phyloP scores from a whole-genome alignment of 2,797 vertebrate genomes.

The Rhodeus uyekii region DNA sequence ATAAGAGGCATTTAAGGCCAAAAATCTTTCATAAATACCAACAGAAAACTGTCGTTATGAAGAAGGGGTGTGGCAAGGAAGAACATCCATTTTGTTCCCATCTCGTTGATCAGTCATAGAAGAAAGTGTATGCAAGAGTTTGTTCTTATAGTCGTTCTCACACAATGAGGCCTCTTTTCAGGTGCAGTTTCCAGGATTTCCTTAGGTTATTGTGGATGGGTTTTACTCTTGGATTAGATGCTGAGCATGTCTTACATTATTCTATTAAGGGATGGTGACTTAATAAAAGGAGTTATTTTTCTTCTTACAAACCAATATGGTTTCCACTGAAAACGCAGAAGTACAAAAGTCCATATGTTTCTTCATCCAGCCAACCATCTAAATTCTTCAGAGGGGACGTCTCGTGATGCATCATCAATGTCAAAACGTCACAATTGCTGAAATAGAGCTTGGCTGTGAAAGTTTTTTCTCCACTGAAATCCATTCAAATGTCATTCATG shows the following conservation, averaged over 20 bases:
- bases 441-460: not conserved
- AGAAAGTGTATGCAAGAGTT: not conserved
- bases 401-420: not conserved
- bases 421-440: not conserved
- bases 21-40: not conserved
- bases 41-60: not conserved
- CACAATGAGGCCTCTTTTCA: not conserved
- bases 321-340: not conserved
- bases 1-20: constrained; percentile 1
- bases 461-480: not conserved
- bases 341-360: not conserved
- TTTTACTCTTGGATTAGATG: not conserved
- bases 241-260: not conserved
- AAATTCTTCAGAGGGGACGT: not conserved
- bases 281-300: not conserved
- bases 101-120: not conserved
- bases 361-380: constrained; percentile 9
- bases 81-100: not conserved
- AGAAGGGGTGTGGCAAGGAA: not conserved
- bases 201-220: not conserved
- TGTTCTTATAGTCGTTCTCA: not conserved
- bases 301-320: not conserved
- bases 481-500: not conserved
- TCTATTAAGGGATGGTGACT: not conserved
- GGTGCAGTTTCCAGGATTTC: not conserved